Evolutionary conservation across 2,113 vertebrate genomes (phyloP), one percentile per base, ranked within the genome.

Genomic region (Halichoerus grypus): DNA sequence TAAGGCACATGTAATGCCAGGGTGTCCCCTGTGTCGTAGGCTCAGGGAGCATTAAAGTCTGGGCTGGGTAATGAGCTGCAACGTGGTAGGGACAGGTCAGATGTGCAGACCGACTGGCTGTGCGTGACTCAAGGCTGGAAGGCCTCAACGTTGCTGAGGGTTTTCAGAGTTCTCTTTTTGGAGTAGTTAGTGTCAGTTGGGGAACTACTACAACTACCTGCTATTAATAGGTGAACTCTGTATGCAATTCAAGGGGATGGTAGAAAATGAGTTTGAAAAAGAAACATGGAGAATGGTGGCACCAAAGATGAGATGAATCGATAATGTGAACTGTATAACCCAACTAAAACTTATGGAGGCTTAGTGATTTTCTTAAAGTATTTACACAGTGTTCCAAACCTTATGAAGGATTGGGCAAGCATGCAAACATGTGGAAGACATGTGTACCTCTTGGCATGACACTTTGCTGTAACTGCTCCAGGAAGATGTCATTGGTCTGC

Each of bases 241-340:
- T 42, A 49, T 94, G 19, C 26, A 55, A 6, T 77, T 84, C 24
- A 91, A 90, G 42, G 53, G 28, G 49, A 1, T 13, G 11, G 3
- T 61, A 33, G 21, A 83, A 79, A 55, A 24, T 81, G 26, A 88
- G 16, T 80, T 90, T 67, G 88, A 33, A 79, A 97, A 83, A 87
- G 46, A 94, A 90, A 46, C 31, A 22, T 71, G 39, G 42, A 83
- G 28, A 71, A 46, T 67, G 4, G 53, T 76, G 51, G 14, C 51
- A 53, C 3, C 53, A 36, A 59, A 84, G 61, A 72, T 84, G 71
- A 92, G 19, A 84, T 39, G 49, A 69, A 19, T 39, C n/a, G n/a
- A 13, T 59, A 72, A 77, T 57, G 26, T 86, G 57, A 31, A 74
- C 55, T 88, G 55, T 61, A 42, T 84, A 61, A 84, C 15, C 22